Evolutionary conservation across 2,888 invertebrate genomes (phyloP), one percentile per base, ranked within the genome.

Genomic region (Steromphala cineraria): DNA sequence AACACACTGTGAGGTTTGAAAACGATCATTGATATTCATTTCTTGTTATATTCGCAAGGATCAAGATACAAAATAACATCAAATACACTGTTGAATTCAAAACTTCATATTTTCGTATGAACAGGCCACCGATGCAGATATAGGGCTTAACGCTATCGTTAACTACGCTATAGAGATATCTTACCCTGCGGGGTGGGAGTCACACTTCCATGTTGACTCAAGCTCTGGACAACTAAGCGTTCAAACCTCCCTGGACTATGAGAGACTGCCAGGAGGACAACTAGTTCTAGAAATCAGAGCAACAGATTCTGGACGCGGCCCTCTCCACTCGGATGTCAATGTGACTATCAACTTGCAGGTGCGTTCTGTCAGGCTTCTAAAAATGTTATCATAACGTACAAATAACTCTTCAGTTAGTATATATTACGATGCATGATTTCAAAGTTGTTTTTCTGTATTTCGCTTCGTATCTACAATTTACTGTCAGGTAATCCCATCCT

Each of bases 61-160:
- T n/a, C 36, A 36, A 36, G 7, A 4, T 46, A 1, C 13, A 46
- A 46, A 10, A 46, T 46, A 10, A 1, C 10, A 46, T 10, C 46
- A 10, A 46, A 10, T 8, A 46, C 46, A 46, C 5, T 10, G 46
- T 8, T 13, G 10, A 5, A 46, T 10, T 13, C 5, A 46, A 46
- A 10, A 10, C 46, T 53, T 17, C 17, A 62, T 36, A 36, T 36
- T 53, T 67, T 80, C 40, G 53, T 56, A 28, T 55, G 46, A 76
- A 56, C 74, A 96, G 95, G 97, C 97, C 0, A 95, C 95, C 0
- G 97, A 97, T 92, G 94, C 94, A 15, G 97, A 97, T 21, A 17
- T 28, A 8, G 62, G 62, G 5, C 15, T 62, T 28, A 62, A 62
- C n/a, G 62, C 24, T 76, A 21, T 82, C n/a, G 87, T 92, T 2